Base-by-base conservation (phyloP, 2,113 vertebrate genomes). In the Gavia stellata region DNA sequence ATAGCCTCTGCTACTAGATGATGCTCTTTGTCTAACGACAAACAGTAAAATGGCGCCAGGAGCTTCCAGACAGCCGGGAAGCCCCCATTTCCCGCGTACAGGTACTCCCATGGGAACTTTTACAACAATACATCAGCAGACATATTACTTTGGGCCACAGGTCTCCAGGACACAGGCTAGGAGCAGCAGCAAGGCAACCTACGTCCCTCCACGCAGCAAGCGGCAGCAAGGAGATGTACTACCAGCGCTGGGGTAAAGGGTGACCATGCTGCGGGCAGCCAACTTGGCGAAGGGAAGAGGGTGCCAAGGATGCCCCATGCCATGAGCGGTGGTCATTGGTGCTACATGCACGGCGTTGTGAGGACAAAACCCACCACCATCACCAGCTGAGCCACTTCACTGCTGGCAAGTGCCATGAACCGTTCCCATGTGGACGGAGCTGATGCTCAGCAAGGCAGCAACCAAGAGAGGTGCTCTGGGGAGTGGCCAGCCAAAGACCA, bases 261-360 rank as follows among this genome's bases (percentile, higher is more conserved):
- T 44, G 42, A 45, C 36, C 4, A 4, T 26, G 31, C 58, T 38
- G 59, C 3, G 20, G 40, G 17, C 29, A 56, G 40, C 33, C 36
- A 50, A 11, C 29, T 20, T 3, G 2, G 33, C 1, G 1, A 81
- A 71, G 80, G 49, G 31, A 38, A 33, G 31, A 62, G 29, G 17
- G 17, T 87, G n/a, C 34, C 0, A 2, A 79, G 63, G 56, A 86
- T 25, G 6, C 15, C 15, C 36, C 9, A 13, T 42, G 38, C 19
- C 12, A 3, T 20, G 17, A 81, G 42, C 0, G 0, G 63, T 25
- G 28, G 40, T 33, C 45, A 33, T 28, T 56, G 68, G 38, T 44
- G 61, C 23, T 67, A 36, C 10, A 3, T 3, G 42, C 25, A 63
- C 0, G 0, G 21, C 7, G 1, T 29, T 55, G 31, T 0, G 4